phyloP scores from a whole-genome alignment of 2,797 vertebrate genomes.

The Hemitrygon akajei region DNA sequence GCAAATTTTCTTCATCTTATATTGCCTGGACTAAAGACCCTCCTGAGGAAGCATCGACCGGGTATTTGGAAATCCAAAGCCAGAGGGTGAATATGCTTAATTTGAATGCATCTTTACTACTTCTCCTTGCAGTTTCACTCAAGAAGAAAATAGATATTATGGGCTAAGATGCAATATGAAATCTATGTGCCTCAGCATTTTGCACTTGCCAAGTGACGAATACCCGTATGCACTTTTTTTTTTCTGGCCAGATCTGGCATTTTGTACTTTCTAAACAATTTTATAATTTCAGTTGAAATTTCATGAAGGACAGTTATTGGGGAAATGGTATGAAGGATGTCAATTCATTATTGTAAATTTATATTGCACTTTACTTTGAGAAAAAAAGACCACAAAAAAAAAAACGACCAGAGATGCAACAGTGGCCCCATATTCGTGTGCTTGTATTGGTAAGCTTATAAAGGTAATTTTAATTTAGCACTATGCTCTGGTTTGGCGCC shows the following conservation, averaged over 20 bases:
- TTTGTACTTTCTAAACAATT: not conserved
- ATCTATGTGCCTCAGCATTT: not conserved
- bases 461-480: not conserved
- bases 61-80: not conserved
- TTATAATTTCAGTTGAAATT: not conserved
- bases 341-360: not conserved
- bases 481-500: not conserved
- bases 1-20: not conserved
- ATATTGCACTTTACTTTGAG: not conserved
- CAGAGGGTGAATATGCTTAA: not conserved
- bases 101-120: not conserved
- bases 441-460: not conserved
- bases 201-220: not conserved
- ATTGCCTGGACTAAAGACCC: not conserved
- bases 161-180: not conserved
- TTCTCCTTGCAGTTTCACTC: not conserved
- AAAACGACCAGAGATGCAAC: no score
- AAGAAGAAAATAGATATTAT: not conserved
- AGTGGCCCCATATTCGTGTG: not conserved
- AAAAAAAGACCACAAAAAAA: no score
- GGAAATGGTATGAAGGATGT: not conserved
- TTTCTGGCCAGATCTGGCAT: not conserved
- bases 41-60: not conserved
- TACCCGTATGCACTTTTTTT: not conserved
- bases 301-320: not conserved